These are phyloP conservation scores for Nasua narica DNA, from an alignment of 2,797 vertebrate genomes.

Conservation along the genomic window DNA sequence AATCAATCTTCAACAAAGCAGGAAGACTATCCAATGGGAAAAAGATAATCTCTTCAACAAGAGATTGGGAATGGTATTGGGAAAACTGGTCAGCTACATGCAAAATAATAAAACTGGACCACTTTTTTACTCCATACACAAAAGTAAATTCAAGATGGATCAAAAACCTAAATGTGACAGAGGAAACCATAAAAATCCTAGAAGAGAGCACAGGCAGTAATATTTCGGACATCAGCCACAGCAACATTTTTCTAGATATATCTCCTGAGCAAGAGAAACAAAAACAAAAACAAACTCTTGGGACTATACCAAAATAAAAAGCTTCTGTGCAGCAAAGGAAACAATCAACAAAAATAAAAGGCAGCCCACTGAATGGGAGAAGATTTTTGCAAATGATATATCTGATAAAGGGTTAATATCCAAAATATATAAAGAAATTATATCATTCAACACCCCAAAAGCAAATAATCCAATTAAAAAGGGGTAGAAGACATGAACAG, in stretches of 20 bases:
- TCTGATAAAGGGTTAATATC: too few relatives aligned
- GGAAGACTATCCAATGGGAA: not conserved
- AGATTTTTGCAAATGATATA: too few relatives aligned
- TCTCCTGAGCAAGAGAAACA: not conserved
- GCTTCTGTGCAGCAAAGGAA: too few relatives aligned
- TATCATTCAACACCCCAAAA: too few relatives aligned
- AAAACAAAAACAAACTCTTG: too few relatives aligned
- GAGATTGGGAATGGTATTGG: not conserved
- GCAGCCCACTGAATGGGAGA: too few relatives aligned
- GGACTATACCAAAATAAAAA: too few relatives aligned
- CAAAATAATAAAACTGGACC: too few relatives aligned
- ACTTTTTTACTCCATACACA: not conserved
- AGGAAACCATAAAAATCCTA: not conserved
- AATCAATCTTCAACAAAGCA: not conserved
- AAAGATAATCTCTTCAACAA: not conserved
- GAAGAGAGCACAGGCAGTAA: not conserved
- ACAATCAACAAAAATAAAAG: too few relatives aligned
- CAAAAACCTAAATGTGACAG: not conserved
- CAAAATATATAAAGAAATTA: too few relatives aligned
- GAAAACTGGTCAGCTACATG: not conserved
- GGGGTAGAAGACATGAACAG: too few relatives aligned
- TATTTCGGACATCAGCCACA: not conserved
- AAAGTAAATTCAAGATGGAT: not conserved
- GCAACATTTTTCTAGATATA: not conserved
- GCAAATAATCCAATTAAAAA: too few relatives aligned